Conservation (phyloP, 2,113 vertebrate genomes). For the Rhinolophus sinicus region DNA sequence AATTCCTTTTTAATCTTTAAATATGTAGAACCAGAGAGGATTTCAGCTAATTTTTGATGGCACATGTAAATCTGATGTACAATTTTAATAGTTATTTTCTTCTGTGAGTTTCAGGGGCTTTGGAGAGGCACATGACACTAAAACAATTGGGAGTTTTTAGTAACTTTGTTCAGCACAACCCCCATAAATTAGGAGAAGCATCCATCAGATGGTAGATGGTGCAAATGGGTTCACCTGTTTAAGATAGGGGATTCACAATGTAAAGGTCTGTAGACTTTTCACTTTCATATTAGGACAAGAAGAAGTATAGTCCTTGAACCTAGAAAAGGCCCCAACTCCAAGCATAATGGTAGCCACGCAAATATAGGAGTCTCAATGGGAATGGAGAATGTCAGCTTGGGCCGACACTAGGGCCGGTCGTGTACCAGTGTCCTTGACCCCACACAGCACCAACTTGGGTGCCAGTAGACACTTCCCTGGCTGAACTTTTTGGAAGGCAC, state of each 20-base stretch:
- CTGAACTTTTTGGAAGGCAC: neutral
- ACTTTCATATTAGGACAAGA: neutral
- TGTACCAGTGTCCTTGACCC: neutral
- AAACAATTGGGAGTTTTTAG: neutral
- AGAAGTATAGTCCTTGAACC: neutral
- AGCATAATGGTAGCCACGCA: neutral
- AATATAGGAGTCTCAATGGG: neutral
- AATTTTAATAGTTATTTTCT: slow-evolving; percentile 11
- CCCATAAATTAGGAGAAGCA: neutral
- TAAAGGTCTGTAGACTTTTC: neutral
- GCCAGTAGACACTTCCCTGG: neutral
- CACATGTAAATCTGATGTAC: neutral
- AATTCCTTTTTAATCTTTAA: slow-evolving; percentile 55
- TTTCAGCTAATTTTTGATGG: slow-evolving; percentile 13
- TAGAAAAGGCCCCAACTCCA: neutral
- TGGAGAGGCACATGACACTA: neutral
- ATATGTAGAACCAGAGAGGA: neutral
- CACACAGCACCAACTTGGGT: neutral
- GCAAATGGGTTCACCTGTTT: neutral
- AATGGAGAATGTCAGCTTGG: neutral
- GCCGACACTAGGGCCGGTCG: neutral
- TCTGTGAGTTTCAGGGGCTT: neutral
- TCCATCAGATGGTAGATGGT: neutral
- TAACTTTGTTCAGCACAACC: neutral
- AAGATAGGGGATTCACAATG: neutral